These are phyloP conservation scores for Asobara japonica DNA, from an alignment of 1,140 invertebrate species.

Conservation along the genomic window DNA sequence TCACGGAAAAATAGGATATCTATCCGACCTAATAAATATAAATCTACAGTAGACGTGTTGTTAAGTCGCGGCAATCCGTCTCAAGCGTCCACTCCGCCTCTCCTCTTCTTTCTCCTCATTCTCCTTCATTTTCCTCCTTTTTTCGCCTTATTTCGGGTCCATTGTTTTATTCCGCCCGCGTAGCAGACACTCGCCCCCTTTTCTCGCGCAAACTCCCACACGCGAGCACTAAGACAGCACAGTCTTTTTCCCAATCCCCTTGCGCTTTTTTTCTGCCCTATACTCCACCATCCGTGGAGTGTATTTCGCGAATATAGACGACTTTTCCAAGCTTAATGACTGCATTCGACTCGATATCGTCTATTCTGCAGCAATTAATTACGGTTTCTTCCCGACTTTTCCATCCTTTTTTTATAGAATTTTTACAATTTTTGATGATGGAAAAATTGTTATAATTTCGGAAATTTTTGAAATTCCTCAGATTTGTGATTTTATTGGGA, in stretches of 20 bases:
- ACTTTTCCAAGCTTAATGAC: no score
- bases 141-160: constrained; percentile 49
- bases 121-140: constrained; percentile 54
- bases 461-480: no score
- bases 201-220: constrained; percentile 31
- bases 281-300: no score
- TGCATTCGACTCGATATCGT: no score
- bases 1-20: constrained; percentile 21
- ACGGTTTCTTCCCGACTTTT: no score
- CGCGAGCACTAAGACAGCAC: constrained; percentile 36
- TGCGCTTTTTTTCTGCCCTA: no score
- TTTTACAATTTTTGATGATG: no score
- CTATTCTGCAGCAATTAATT: no score
- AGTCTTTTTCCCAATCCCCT: constrained; percentile 21
- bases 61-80: constrained; percentile 54
- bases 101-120: constrained; percentile 41
- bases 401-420: no score
- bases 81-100: constrained; percentile 61
- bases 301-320: no score
- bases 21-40: constrained; percentile 45
- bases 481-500: no score
- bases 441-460: no score
- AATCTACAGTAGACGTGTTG: constrained; percentile 30
- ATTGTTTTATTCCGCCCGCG: constrained; percentile 64
- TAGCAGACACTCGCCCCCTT: constrained; percentile 61